A percentile compares a stretch with the other conserved stretches of the same genome.
Conservation (phyloP, 2,888 invertebrate genomes). For the Parapristionchus giblindavisi region DNA sequence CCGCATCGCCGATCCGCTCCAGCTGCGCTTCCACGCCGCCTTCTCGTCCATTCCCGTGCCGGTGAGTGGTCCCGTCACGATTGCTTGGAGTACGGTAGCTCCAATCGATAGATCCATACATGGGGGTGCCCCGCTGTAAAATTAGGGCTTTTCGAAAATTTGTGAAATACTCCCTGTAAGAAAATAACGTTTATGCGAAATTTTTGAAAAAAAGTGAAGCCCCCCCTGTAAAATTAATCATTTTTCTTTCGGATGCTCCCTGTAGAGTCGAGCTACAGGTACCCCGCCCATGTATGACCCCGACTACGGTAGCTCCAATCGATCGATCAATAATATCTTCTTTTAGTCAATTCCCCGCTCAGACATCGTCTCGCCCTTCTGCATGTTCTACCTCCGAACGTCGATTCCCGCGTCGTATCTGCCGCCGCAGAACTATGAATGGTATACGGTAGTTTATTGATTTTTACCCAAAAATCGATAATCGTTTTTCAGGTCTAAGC, state of each 20-base stretch:
- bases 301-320: too few species aligned
- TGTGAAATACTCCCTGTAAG: too few species aligned
- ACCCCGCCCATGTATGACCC: too few species aligned
- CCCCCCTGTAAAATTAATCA: too few species aligned
- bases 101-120: too few species aligned
- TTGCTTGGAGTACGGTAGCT: conserved; percentile 9
- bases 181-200: too few species aligned
- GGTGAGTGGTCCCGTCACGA: background rate
- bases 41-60: conserved; percentile 28
- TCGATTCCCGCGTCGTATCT: conserved; percentile 57
- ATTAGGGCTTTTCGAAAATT: too few species aligned
- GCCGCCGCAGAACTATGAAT: conserved; percentile 44
- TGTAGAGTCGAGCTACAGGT: too few species aligned
- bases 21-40: conserved; percentile 31
- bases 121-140: too few species aligned
- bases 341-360: conserved; percentile 48
- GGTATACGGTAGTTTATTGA: conserved; percentile 3
- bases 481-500: conserved; percentile 47
- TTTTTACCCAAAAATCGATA: background rate
- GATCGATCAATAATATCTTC: too few species aligned
- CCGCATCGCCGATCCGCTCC: conserved; percentile 13
- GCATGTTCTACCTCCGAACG: conserved; percentile 59
- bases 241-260: too few species aligned
- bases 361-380: conserved; percentile 58
- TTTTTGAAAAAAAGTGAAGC: too few species aligned